Evolutionary conservation across 2,888 invertebrate species (phyloP).

Genomic region (Drosophila stalkeri): DNA sequence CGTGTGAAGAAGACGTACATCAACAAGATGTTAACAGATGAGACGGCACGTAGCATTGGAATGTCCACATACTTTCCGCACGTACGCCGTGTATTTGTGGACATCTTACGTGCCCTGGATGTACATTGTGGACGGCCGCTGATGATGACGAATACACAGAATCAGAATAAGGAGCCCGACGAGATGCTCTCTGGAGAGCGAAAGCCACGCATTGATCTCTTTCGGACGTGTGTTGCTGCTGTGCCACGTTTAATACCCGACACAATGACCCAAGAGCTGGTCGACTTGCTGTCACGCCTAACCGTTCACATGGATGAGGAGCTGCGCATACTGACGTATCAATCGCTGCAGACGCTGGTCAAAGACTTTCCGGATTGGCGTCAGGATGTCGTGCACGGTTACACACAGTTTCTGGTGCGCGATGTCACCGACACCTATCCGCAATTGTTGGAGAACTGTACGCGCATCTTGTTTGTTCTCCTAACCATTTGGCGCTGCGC

Average conservation of each 20-base stretch:
- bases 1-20: conserved; percentile 98
- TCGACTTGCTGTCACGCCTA: conserved; percentile 96
- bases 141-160: conserved; percentile 98
- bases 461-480: conserved; percentile 96
- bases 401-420: conserved; percentile 96
- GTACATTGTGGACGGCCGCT: conserved; percentile 98
- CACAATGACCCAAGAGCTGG: conserved; percentile 97
- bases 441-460: conserved; percentile 94
- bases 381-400: conserved; percentile 96
- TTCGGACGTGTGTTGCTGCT: conserved; percentile 99
- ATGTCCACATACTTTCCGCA: conserved; percentile 98
- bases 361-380: conserved; percentile 99
- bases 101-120: conserved; percentile 96
- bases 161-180: conserved; percentile 96
- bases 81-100: conserved; percentile 97
- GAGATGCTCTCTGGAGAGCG: conserved; percentile 97
- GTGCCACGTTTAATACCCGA: conserved; percentile 99
- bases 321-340: conserved; percentile 95
- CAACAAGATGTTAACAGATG: conserved; percentile 98
- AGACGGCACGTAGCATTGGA: conserved; percentile 97
- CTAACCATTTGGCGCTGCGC: conserved; percentile 97
- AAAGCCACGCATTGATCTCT: conserved; percentile 98
- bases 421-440: conserved; percentile 89
- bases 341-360: conserved; percentile 97
- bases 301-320: conserved; percentile 99